phyloP scores from a whole-genome alignment of 2,888 invertebrate species.

The Parelbella ahira region DNA sequence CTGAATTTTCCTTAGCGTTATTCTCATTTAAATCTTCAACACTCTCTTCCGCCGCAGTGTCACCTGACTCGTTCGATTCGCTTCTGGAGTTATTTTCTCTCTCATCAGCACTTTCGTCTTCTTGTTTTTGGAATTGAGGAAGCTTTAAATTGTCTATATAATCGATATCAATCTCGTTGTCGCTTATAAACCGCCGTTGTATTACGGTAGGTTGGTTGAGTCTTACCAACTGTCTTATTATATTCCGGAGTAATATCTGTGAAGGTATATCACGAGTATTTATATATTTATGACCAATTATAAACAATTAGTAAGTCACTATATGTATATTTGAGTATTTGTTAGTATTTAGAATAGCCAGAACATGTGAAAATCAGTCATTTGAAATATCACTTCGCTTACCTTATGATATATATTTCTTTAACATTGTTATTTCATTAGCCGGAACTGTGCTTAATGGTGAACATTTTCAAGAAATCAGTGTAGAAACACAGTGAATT shows the following conservation, averaged over 20 bases:
- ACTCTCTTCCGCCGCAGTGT: slow-evolving; percentile 46
- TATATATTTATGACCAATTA: too few relatives aligned
- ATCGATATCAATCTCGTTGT: slow-evolving; percentile 53
- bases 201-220: slow-evolving; percentile 30
- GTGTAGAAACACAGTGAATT: too few relatives aligned
- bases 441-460: too few relatives aligned
- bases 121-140: slow-evolving; percentile 49
- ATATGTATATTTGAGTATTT: too few relatives aligned
- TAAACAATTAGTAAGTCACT: too few relatives aligned
- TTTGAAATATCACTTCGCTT: too few relatives aligned
- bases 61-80: slow-evolving; percentile 33
- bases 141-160: slow-evolving; percentile 41
- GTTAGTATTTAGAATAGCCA: too few relatives aligned
- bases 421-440: too few relatives aligned
- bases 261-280: slow-evolving; percentile 8
- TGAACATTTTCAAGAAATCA: too few relatives aligned
- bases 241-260: slow-evolving; percentile 30
- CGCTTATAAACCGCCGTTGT: slow-evolving; percentile 42
- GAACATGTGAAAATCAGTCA: too few relatives aligned
- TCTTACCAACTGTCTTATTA: slow-evolving; percentile 30
- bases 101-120: slow-evolving; percentile 35
- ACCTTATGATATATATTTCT: too few relatives aligned
- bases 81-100: slow-evolving; percentile 32
- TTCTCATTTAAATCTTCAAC: slow-evolving; percentile 33
- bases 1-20: slow-evolving; percentile 44